These are phyloP conservation scores for Catostylus mosaicus DNA, from an alignment of 30 jellyfish, hydroid and myxozoan genomes.

Conservation along the genomic window DNA sequence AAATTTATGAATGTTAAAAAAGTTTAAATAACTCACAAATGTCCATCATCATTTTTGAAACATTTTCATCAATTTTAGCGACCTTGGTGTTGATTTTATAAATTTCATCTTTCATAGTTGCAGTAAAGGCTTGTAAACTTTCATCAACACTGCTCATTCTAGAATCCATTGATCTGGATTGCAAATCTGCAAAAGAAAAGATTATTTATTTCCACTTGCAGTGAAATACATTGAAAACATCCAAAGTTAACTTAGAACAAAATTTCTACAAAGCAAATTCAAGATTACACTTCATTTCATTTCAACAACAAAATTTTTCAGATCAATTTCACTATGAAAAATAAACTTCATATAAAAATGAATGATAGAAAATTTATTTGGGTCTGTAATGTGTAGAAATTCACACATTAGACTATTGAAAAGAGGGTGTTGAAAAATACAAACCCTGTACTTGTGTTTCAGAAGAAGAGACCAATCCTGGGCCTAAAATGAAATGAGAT, in stretches of 20 bases:
- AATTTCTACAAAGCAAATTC: no score
- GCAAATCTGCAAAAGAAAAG: neutral
- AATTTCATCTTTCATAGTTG: slow-evolving; percentile 10
- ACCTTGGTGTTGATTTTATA: slow-evolving; percentile 11
- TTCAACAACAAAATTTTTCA: no score
- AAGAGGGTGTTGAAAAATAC: no score
- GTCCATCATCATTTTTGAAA: slow-evolving; percentile 8
- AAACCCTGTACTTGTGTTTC: neutral
- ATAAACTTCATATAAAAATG: no score
- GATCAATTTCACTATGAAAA: no score
- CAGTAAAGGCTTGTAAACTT: neutral
- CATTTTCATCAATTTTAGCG: slow-evolving; percentile 7
- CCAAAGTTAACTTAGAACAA: no score
- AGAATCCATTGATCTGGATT: neutral
- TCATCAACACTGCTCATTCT: neutral
- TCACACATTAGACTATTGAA: neutral
- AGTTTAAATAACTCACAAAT: slow-evolving; percentile 30
- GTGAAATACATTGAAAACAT: no score
- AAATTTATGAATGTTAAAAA: no score
- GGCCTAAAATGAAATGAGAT: neutral
- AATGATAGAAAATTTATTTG: no score
- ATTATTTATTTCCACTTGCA: no score
- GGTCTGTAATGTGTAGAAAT: neutral
- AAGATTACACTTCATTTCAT: no score
- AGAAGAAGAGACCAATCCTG: neutral